phyloP scores from a whole-genome alignment of 2,888 invertebrate genomes.

The Melieria crassipennis region DNA sequence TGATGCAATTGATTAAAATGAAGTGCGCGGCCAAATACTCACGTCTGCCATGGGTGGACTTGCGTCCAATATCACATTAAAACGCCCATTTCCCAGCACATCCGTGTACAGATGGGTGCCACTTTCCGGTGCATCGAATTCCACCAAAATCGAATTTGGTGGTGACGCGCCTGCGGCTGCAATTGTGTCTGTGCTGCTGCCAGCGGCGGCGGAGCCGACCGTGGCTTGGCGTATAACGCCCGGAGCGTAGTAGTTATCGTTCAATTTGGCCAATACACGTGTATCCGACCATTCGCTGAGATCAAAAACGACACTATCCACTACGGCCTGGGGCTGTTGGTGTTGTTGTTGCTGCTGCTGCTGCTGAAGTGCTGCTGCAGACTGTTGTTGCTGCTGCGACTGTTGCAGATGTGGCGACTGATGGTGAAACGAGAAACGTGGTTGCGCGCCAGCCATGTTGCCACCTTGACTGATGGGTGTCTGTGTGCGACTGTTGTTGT shows the following conservation, averaged over 20 bases:
- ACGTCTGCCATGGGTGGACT: constrained; percentile 88
- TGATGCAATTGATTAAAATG: not conserved
- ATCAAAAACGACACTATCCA: constrained; percentile 71
- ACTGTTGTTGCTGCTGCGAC: constrained; percentile 50
- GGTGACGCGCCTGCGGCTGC: constrained; percentile 53
- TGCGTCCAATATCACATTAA: constrained; percentile 92
- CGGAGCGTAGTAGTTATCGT: constrained; percentile 80
- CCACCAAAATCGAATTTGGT: constrained; percentile 78
- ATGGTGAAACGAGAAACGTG: constrained; percentile 55
- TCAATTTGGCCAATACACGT: constrained; percentile 87
- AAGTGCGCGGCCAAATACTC: constrained; percentile 38
- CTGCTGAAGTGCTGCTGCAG: constrained; percentile 49
- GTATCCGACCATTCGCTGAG: constrained; percentile 94
- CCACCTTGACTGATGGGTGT: constrained; percentile 49
- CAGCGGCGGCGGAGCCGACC: constrained; percentile 53
- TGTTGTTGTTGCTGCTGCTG: constrained; percentile 37
- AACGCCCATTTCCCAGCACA: constrained; percentile 81
- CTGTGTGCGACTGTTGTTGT: constrained; percentile 48
- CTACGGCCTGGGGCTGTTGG: constrained; percentile 56
- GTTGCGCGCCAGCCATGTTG: constrained; percentile 45
- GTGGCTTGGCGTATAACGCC: constrained; percentile 85
- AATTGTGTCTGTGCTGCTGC: not conserved
- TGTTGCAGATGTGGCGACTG: constrained; percentile 45
- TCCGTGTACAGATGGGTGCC: constrained; percentile 78
- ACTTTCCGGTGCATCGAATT: constrained; percentile 81